Conservation (phyloP, 37 sponge, comb jelly and placozoan species). For the Spongilla lacustris region DNA sequence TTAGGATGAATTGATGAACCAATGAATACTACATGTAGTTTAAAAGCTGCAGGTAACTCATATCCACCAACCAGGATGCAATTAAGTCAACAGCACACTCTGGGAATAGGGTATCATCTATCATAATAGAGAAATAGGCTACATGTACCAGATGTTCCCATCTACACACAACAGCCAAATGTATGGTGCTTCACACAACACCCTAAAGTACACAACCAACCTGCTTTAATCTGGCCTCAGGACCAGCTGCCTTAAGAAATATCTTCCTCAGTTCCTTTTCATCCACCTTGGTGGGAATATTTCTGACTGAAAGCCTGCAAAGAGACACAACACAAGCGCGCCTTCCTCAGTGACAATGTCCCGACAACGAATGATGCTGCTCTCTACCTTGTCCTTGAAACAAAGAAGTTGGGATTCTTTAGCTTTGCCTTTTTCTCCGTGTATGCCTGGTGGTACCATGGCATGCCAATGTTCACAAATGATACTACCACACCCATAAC, state of each 20-base stretch:
- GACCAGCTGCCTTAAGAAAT: conserved; percentile 28
- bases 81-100: too few species aligned
- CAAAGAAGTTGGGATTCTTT: conserved; percentile 84
- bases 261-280: conserved; percentile 63
- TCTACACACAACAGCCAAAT: too few species aligned
- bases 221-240: conserved; percentile 43
- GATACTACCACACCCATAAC: background rate
- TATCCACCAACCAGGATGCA: too few species aligned
- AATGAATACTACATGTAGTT: too few species aligned
- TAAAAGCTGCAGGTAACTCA: too few species aligned
- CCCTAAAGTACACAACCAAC: conserved; percentile 7
- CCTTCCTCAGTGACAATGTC: background rate
- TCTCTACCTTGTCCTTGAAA: conserved; percentile 73
- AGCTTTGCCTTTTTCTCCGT: conserved; percentile 85
- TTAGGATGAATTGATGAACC: too few species aligned
- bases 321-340: background rate
- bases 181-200: too few species aligned
- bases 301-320: conserved; percentile 47
- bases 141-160: too few species aligned
- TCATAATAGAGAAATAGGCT: too few species aligned
- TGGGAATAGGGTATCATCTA: too few species aligned
- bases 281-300: conserved; percentile 50
- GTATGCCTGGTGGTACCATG: conserved; percentile 30
- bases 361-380: background rate
- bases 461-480: too few species aligned